Conservation (phyloP, 2,797 vertebrate species). For the Toxotes lorentzi region DNA sequence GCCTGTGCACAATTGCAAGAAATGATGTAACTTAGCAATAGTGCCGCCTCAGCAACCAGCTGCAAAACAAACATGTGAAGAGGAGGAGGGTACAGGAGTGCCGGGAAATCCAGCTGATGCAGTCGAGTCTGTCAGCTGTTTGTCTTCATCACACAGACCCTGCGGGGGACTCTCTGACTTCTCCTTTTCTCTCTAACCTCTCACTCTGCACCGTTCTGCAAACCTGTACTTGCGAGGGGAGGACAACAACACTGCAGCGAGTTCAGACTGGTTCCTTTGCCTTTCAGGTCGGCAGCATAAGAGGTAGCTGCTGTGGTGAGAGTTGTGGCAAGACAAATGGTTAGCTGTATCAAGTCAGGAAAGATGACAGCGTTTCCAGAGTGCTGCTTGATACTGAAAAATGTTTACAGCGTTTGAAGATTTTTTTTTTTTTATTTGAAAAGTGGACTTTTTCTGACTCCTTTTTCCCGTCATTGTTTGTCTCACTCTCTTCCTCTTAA, state of each 20-base stretch:
- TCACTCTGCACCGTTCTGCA: constrained; percentile 55
- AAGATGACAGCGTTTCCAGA: constrained; percentile 40
- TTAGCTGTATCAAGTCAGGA: constrained; percentile 49
- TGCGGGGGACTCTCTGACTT: constrained; percentile 55
- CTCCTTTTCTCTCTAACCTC: constrained; percentile 55
- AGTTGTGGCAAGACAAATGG: constrained; percentile 56
- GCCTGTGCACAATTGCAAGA: background rate
- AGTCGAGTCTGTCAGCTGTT: constrained; percentile 70
- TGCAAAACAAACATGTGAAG: constrained; percentile 61
- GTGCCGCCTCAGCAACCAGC: constrained; percentile 58
- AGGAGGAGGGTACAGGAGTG: constrained; percentile 37
- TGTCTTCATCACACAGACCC: constrained; percentile 65
- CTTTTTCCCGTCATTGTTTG: constrained; percentile 67
- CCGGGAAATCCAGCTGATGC: constrained; percentile 56
- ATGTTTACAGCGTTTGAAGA: constrained; percentile 27
- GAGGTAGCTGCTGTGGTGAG: constrained; percentile 58
- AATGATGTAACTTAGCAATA: constrained; percentile 37
- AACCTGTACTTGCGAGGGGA: constrained; percentile 71
- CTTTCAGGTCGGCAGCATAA: constrained; percentile 53
- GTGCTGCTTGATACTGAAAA: constrained; percentile 9
- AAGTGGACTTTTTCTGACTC: constrained; percentile 26
- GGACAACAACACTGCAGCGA: constrained; percentile 52
- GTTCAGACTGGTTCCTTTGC: constrained; percentile 70
- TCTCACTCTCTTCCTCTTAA: constrained; percentile 19
- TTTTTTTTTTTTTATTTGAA: constrained; percentile 13